Conservation (phyloP, 2,888 invertebrate species). For the Pediacus dermestoides region DNA sequence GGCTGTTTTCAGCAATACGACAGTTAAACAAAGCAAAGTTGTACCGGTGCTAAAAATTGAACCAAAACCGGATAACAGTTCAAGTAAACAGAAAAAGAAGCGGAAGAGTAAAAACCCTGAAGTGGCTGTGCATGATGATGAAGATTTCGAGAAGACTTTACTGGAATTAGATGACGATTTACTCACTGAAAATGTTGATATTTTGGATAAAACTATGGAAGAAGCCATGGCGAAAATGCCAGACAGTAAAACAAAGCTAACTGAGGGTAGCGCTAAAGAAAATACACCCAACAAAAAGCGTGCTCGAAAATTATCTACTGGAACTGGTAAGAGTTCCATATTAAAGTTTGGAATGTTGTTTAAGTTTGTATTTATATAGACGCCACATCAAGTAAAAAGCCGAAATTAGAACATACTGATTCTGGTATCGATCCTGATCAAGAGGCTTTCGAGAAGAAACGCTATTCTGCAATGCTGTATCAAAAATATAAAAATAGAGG, state of each 20-base stretch:
- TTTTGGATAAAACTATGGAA: conserved; percentile 40
- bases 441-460: conserved; percentile 65
- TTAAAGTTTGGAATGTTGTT: conserved; percentile 6
- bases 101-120: conserved; percentile 18
- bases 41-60: conserved; percentile 24
- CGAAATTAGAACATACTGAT: conserved; percentile 40
- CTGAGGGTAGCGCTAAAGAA: conserved; percentile 22
- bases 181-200: conserved; percentile 38
- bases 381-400: conserved; percentile 32
- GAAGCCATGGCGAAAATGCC: conserved; percentile 23
- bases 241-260: conserved; percentile 25
- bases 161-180: conserved; percentile 60
- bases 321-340: conserved; percentile 23
- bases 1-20: conserved; percentile 59
- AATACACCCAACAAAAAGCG: conserved; percentile 21
- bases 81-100: conserved; percentile 33
- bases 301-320: conserved; percentile 5
- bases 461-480: conserved; percentile 64
- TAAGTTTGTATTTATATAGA: conserved; percentile 22
- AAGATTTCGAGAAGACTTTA: conserved; percentile 68
- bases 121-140: conserved; percentile 57
- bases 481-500: conserved; percentile 73
- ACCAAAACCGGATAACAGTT: conserved; percentile 16
- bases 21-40: conserved; percentile 55
- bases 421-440: conserved; percentile 57